Conservation (phyloP, 2,113 vertebrate species). For the Coracopsis vasa region DNA sequence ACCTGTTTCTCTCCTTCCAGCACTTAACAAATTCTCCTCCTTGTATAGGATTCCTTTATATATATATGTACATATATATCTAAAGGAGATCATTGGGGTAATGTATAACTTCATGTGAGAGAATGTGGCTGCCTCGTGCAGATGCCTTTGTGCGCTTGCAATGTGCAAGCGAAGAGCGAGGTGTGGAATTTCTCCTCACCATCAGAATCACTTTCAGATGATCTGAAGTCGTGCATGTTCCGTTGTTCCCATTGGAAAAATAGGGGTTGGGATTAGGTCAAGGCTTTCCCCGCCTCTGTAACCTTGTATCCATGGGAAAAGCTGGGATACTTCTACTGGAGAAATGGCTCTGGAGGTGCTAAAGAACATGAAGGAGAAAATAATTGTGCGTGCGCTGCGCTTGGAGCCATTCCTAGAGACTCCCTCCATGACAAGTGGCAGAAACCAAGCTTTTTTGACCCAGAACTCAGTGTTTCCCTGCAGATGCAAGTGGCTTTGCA, state of each 20-base stretch:
- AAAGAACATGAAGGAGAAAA: neutral
- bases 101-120: neutral
- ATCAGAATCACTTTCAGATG: neutral
- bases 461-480: neutral
- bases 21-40: conserved; percentile 8
- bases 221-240: neutral
- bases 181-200: neutral
- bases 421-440: neutral
- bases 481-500: neutral
- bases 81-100: neutral
- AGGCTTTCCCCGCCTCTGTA: neutral
- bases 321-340: neutral
- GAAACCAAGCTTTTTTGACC: neutral
- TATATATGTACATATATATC: neutral
- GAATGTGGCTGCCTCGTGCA: neutral
- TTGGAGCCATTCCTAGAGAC: neutral
- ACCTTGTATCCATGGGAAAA: neutral
- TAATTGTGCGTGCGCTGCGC: neutral
- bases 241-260: neutral
- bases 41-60: neutral
- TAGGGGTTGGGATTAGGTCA: neutral
- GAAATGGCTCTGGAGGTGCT: neutral
- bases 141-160: neutral
- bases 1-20: neutral
- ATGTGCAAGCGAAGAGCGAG: neutral